Evolutionary conservation across 2,888 invertebrate species (phyloP).

Genomic region (Amblyjoppa fuscipennis): DNA sequence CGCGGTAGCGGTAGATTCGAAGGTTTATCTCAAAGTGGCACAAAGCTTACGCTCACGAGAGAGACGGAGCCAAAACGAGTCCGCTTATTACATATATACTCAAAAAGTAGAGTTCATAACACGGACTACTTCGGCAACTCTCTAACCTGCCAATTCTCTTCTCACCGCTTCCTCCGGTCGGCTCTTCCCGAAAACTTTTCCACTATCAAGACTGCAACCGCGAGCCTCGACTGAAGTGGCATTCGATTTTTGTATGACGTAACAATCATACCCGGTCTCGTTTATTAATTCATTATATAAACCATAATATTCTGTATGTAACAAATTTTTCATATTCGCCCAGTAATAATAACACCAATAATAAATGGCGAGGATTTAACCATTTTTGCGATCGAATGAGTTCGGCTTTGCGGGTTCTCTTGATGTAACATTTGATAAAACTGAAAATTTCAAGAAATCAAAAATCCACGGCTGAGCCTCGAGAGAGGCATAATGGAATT

Average conservation of each 20-base stretch:
- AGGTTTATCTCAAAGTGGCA: constrained; percentile 66
- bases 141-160: constrained; percentile 5
- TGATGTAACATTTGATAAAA: too few relatives aligned
- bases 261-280: background rate
- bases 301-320: background rate
- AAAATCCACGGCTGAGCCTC: constrained; percentile 7
- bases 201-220: background rate
- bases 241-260: background rate
- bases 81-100: constrained; percentile 56
- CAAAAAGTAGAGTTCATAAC: constrained; percentile 63
- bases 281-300: background rate
- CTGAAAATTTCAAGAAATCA: background rate
- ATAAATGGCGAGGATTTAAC: constrained; percentile 17
- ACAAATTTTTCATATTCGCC: background rate
- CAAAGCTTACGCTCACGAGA: constrained; percentile 39
- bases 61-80: constrained; percentile 24
- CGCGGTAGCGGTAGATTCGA: constrained; percentile 32
- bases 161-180: constrained; percentile 9
- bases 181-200: constrained; percentile 34
- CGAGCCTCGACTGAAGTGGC: background rate
- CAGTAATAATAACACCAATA: constrained; percentile 8
- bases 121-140: constrained; percentile 40
- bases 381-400: background rate
- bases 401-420: background rate
- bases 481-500: constrained; percentile 17